phyloP scores from a whole-genome alignment of 1,140 invertebrate genomes.

The Riptortus pedestris region DNA sequence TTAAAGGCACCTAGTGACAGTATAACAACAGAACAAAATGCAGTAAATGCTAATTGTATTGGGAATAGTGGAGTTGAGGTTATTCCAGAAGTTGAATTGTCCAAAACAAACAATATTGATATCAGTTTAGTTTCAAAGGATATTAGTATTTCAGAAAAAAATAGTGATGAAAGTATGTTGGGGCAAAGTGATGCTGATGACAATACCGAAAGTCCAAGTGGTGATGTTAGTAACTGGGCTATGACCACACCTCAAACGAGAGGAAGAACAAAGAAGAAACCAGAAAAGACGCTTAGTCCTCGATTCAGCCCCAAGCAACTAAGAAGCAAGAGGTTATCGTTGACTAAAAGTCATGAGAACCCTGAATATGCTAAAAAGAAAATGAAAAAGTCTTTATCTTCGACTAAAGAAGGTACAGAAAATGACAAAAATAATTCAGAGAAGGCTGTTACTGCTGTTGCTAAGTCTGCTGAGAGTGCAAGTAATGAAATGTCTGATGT shows the following conservation, averaged over 20 bases:
- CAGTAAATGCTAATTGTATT: too few species aligned
- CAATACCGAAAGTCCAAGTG: neutral
- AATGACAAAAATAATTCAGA: conserved; percentile 4
- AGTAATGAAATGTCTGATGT: too few species aligned
- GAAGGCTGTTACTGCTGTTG: too few species aligned
- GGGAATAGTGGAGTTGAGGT: too few species aligned
- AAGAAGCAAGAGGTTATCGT: neutral
- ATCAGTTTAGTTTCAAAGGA: too few species aligned
- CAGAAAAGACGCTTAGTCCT: neutral
- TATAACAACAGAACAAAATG: too few species aligned
- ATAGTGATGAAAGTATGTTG: neutral
- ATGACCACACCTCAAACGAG: neutral
- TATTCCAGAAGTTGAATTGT: too few species aligned
- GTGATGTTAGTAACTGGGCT: neutral
- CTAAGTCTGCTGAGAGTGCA: too few species aligned
- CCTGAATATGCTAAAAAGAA: neutral
- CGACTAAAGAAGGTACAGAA: neutral
- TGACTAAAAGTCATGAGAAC: neutral
- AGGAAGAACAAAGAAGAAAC: neutral
- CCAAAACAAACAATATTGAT: too few species aligned
- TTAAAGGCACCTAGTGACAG: too few species aligned
- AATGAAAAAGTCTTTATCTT: neutral
- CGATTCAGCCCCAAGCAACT: conserved; percentile 18
- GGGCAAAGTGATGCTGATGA: too few species aligned
- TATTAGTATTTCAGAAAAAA: too few species aligned